phyloP scores from a whole-genome alignment of 2,888 invertebrate species.

The Drosophila incognita region DNA sequence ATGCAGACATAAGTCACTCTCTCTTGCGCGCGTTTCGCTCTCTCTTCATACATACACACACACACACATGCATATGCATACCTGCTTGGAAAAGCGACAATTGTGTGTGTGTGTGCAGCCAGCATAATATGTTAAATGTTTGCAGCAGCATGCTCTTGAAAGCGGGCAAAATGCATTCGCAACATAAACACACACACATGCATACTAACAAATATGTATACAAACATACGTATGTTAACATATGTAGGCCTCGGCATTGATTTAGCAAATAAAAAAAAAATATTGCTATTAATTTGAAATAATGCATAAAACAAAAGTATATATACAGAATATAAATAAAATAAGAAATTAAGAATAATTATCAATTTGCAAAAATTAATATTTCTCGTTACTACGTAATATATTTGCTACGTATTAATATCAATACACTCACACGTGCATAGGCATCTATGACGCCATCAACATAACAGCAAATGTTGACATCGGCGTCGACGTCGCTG shows the following conservation, averaged over 20 bases:
- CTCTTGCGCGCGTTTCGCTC: conserved; percentile 7
- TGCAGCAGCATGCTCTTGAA: conserved; percentile 58
- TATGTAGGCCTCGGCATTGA: conserved; percentile 22
- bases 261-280: conserved; percentile 39
- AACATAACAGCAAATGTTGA: conserved; percentile 60
- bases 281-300: conserved; percentile 42
- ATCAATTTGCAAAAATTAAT: neutral
- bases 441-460: conserved; percentile 71
- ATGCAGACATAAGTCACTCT: conserved; percentile 7
- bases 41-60: neutral
- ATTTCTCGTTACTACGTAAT: neutral
- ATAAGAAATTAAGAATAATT: neutral
- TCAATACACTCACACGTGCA: neutral
- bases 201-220: neutral
- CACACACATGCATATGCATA: conserved; percentile 29
- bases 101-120: conserved; percentile 18
- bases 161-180: conserved; percentile 60
- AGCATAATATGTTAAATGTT: conserved; percentile 54
- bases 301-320: neutral
- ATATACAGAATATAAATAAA: neutral
- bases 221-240: neutral
- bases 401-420: neutral
- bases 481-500: conserved; percentile 48
- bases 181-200: conserved; percentile 20
- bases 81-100: conserved; percentile 71